These are phyloP conservation scores for Onychostoma macrolepis DNA, from an alignment of 2,113 vertebrate genomes.

Conservation along the genomic window DNA sequence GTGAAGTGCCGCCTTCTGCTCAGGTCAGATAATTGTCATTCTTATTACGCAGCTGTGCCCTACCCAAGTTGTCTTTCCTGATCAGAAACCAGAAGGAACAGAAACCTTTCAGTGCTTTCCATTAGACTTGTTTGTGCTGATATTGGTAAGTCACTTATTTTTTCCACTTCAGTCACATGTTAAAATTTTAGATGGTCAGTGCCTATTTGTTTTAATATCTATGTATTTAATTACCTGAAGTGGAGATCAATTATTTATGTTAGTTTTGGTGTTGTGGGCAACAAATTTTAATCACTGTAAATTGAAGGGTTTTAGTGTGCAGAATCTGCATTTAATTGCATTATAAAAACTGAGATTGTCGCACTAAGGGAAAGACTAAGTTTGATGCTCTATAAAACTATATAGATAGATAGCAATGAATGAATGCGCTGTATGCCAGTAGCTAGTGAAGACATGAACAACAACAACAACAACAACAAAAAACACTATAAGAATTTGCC, in stretches of 20 bases:
- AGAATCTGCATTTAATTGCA: too few species aligned
- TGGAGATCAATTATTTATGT: neutral
- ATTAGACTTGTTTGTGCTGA: neutral
- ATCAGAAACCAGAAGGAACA: neutral
- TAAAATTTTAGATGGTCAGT: neutral
- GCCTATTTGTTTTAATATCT: neutral
- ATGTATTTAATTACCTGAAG: neutral
- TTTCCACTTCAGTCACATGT: neutral
- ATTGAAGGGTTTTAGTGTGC: neutral
- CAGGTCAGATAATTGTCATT: neutral
- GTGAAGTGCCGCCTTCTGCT: neutral
- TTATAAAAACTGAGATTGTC: too few species aligned
- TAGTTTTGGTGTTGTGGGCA: neutral
- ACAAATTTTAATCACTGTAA: too few species aligned
- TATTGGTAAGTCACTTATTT: neutral
- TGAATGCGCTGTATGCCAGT: too few species aligned
- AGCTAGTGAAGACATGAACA: too few species aligned
- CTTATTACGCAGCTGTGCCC: neutral
- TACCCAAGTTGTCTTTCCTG: slow-evolving; percentile 11
- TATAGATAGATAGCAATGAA: too few species aligned
- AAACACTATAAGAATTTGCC: too few species aligned
- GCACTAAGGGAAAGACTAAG: too few species aligned
- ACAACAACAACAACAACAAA: too few species aligned
- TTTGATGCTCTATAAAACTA: too few species aligned
- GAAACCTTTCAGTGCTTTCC: neutral